These are phyloP conservation scores for Drosophila mauritiana DNA, from an alignment of 1,140 invertebrate genomes.

Conservation along the genomic window DNA sequence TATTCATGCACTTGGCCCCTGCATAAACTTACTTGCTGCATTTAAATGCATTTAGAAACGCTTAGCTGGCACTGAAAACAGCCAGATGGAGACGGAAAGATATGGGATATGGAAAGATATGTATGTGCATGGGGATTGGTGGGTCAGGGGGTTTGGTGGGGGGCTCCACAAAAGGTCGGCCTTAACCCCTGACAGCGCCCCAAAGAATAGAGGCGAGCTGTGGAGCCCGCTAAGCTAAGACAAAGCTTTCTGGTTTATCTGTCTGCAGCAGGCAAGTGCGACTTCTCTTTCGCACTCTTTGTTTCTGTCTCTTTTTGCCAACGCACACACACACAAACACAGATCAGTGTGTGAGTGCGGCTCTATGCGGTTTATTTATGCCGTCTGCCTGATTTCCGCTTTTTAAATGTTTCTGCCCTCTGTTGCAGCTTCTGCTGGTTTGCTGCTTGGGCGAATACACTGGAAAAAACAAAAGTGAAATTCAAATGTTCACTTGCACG, in stretches of 20 bases:
- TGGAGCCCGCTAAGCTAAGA: conserved; percentile 32
- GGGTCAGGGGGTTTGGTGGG: not conserved
- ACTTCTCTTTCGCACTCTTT: conserved; percentile 15
- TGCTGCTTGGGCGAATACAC: conserved; percentile 10
- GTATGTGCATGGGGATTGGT: not conserved
- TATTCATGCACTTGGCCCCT: conserved; percentile 38
- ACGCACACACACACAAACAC: conserved; percentile 16
- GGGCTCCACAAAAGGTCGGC: conserved; percentile 15
- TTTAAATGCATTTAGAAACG: conserved; percentile 39
- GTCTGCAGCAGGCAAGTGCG: conserved; percentile 27
- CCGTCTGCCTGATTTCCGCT: conserved; percentile 80
- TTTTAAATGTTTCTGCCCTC: conserved; percentile 73
- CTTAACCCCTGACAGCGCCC: conserved; percentile 27
- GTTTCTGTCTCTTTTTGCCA: conserved; percentile 6
- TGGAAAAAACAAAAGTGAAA: not conserved
- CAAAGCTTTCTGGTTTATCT: conserved; percentile 46
- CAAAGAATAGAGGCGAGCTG: not conserved
- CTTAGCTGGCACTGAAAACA: conserved; percentile 30
- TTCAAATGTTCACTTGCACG: too few relatives aligned
- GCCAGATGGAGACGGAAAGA: conserved; percentile 1
- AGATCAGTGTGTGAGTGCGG: conserved; percentile 14
- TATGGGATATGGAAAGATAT: not conserved
- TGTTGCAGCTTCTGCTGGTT: conserved; percentile 17
- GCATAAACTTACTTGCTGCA: conserved; percentile 29
- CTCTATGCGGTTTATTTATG: conserved; percentile 69